Conservation (phyloP, 2,888 invertebrate genomes). For the Melanostoma scalare region DNA sequence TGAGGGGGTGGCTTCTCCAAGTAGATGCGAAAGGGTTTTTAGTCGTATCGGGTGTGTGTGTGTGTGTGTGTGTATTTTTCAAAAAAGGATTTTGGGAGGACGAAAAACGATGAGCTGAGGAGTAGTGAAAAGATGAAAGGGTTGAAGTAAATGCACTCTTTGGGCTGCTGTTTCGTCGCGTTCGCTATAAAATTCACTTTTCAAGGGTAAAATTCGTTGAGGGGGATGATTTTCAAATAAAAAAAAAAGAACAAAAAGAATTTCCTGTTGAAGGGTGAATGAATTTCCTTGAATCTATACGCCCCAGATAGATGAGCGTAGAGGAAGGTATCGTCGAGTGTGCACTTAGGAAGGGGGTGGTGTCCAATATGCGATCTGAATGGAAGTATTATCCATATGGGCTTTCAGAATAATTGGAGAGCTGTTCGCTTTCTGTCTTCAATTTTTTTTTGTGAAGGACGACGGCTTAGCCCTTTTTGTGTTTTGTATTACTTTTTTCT, state of each 20-base stretch:
- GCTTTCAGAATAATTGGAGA: slow-evolving; percentile 60
- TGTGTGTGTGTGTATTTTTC: slow-evolving; percentile 30
- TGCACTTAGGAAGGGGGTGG: slow-evolving; percentile 40
- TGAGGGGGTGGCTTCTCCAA: slow-evolving; percentile 52
- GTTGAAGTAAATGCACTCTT: slow-evolving; percentile 59
- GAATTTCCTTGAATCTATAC: slow-evolving; percentile 70
- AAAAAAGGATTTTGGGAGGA: slow-evolving; percentile 33
- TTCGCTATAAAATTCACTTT: slow-evolving; percentile 68
- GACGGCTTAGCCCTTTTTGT: slow-evolving; percentile 41
- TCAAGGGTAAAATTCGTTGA: slow-evolving; percentile 73
- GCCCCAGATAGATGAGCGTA: slow-evolving; percentile 13
- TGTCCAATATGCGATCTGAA: slow-evolving; percentile 55
- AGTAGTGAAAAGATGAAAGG: slow-evolving; percentile 28
- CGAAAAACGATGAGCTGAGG: slow-evolving; percentile 11
- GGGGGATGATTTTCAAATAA: slow-evolving; percentile 51
- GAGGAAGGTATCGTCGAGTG: background rate
- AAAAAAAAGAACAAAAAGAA: slow-evolving; percentile 17
- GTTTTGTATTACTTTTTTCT: background rate
- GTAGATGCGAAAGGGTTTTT: slow-evolving; percentile 55
- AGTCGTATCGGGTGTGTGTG: slow-evolving; percentile 31
- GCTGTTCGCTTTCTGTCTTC: slow-evolving; percentile 4
- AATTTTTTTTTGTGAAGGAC: slow-evolving; percentile 33
- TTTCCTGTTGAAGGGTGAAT: slow-evolving; percentile 64
- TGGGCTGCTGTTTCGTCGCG: slow-evolving; percentile 47
- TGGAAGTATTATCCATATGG: slow-evolving; percentile 62